Evolutionary conservation across 1,140 invertebrate species (phyloP).

Genomic region (Branchinecta lynchi): DNA sequence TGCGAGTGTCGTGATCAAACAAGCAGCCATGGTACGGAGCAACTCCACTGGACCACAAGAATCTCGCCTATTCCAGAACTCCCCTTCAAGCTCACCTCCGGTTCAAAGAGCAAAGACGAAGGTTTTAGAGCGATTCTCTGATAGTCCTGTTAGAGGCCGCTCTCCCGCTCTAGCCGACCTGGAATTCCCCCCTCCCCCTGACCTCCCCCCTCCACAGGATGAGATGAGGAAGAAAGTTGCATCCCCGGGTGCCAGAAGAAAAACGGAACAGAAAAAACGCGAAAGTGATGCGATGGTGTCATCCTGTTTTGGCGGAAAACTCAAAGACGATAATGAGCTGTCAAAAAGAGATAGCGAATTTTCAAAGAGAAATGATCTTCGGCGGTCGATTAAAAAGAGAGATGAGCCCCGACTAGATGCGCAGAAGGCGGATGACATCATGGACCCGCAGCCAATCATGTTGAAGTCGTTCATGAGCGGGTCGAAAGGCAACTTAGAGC

Average conservation of each 20-base stretch:
- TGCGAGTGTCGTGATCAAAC: slow-evolving; percentile 29
- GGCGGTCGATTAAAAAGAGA: neutral
- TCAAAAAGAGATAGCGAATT: neutral
- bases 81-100: neutral
- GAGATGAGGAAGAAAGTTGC: slow-evolving; percentile 17
- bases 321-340: neutral
- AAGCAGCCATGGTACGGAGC: slow-evolving; percentile 60
- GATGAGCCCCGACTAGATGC: neutral
- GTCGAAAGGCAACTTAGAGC: slow-evolving; percentile 34
- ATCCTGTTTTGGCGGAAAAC: slow-evolving; percentile 17
- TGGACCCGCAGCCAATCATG: neutral
- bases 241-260: slow-evolving; percentile 19
- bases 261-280: slow-evolving; percentile 12
- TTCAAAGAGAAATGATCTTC: neutral
- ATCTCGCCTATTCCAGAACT: neutral
- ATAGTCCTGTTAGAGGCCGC: neutral
- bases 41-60: slow-evolving; percentile 48
- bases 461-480: slow-evolving; percentile 9
- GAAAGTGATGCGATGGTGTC: slow-evolving; percentile 12
- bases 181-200: slow-evolving; percentile 67
- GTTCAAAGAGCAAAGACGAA: neutral
- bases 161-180: slow-evolving; percentile 52
- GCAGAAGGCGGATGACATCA: neutral
- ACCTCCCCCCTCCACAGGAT: slow-evolving; percentile 34
- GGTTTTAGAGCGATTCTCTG: neutral